Conservation (phyloP, 2,888 invertebrate genomes). For the Drosophila niveifrons region DNA sequence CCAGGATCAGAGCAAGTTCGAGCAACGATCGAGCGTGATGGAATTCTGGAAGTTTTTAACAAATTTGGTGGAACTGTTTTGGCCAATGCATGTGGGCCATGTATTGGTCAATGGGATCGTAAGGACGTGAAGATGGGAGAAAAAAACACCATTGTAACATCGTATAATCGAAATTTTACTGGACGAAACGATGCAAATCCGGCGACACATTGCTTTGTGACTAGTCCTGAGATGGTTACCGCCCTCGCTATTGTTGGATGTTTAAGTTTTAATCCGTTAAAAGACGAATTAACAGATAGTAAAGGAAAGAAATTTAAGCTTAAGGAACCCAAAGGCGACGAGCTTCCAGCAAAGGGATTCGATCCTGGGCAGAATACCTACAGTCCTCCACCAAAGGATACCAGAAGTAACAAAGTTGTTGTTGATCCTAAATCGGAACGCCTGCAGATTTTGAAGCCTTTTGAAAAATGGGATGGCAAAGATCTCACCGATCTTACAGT, state of each 20-base stretch:
- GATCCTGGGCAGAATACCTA: slow-evolving; percentile 99
- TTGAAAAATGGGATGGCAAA: slow-evolving; percentile 98
- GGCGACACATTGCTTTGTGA: slow-evolving; percentile 99
- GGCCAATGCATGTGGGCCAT: slow-evolving; percentile 99
- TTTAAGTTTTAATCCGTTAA: slow-evolving; percentile 97
- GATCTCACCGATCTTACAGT: slow-evolving; percentile 95
- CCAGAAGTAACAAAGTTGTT: slow-evolving; percentile 88
- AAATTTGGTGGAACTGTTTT: slow-evolving; percentile 97
- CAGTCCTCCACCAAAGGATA: slow-evolving; percentile 90
- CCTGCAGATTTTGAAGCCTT: slow-evolving; percentile 96
- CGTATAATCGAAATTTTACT: slow-evolving; percentile 99
- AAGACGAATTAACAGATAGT: slow-evolving; percentile 92
- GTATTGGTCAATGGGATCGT: slow-evolving; percentile 99
- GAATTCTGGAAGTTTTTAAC: slow-evolving; percentile 93
- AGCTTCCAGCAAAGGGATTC: slow-evolving; percentile 96
- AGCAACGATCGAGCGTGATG: slow-evolving; percentile 99
- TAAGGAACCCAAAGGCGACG: slow-evolving; percentile 94
- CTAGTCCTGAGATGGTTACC: slow-evolving; percentile 96
- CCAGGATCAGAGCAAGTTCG: slow-evolving; percentile 99
- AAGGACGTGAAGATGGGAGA: slow-evolving; percentile 99
- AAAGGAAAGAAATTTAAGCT: slow-evolving; percentile 96
- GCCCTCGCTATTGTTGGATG: slow-evolving; percentile 95
- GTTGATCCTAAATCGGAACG: slow-evolving; percentile 96
- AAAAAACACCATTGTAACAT: slow-evolving; percentile 99
- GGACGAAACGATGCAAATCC: slow-evolving; percentile 99